phyloP scores from a whole-genome alignment of 2,888 invertebrate genomes.

The Andrena bicolor region DNA sequence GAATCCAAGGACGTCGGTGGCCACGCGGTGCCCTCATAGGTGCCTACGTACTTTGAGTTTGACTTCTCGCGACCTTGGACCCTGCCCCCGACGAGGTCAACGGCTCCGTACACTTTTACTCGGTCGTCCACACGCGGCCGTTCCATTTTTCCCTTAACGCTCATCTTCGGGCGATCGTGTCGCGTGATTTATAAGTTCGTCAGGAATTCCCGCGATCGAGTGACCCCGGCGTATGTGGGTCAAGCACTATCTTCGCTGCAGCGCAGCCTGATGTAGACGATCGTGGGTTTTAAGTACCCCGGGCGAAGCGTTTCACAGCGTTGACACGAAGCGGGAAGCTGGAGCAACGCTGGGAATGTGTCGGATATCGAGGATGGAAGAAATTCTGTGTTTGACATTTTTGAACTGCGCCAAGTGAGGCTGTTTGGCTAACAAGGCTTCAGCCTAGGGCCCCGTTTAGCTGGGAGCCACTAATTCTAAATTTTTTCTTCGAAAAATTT shows the following conservation, averaged over 20 bases:
- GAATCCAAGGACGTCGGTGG: slow-evolving; percentile 64
- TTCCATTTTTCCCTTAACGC: background rate
- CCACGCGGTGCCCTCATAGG: slow-evolving; percentile 51
- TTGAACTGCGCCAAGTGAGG: no score
- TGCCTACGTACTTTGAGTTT: slow-evolving; percentile 37
- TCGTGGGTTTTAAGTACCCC: no score
- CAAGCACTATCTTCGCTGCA: background rate
- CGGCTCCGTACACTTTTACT: slow-evolving; percentile 23
- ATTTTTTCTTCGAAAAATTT: no score
- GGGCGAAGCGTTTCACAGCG: no score
- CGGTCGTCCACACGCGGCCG: background rate
- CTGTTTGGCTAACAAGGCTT: no score
- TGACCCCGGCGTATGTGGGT: background rate
- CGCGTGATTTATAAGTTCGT: slow-evolving; percentile 4
- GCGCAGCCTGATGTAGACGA: no score
- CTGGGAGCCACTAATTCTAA: no score
- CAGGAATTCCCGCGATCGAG: background rate
- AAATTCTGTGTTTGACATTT: no score
- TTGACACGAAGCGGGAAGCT: no score
- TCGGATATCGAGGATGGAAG: no score
- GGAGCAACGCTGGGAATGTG: no score
- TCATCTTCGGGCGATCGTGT: background rate
- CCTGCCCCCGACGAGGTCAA: slow-evolving; percentile 39
- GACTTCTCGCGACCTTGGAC: slow-evolving; percentile 60
- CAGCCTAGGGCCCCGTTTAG: no score